Conservation (phyloP, 2,113 vertebrate species). For the Enhydra lutris region DNA sequence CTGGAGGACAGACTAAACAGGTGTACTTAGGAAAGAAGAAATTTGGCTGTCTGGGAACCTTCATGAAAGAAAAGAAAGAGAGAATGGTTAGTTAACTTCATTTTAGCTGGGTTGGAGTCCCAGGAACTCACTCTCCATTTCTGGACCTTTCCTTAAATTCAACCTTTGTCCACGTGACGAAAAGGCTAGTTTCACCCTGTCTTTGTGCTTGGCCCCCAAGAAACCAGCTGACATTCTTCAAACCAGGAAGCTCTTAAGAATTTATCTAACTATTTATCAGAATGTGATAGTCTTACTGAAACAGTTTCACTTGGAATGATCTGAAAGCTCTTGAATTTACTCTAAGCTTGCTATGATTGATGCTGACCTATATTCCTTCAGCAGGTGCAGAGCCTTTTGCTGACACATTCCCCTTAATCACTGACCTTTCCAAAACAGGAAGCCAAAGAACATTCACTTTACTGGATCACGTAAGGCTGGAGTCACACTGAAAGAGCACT, state of each 20-base stretch:
- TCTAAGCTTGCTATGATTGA: background rate
- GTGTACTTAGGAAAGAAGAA: background rate
- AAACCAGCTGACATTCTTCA: background rate
- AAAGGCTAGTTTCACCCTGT: background rate
- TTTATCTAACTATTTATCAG: background rate
- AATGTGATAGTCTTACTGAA: background rate
- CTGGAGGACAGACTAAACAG: background rate
- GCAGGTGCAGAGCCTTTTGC: background rate
- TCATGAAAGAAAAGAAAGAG: background rate
- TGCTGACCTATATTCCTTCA: background rate
- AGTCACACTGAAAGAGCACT: background rate
- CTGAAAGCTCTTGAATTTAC: background rate
- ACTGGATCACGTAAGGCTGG: background rate
- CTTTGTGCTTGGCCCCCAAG: background rate
- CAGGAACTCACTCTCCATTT: background rate
- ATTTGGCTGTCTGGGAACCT: background rate
- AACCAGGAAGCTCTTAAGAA: conserved; percentile 38
- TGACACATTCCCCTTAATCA: background rate
- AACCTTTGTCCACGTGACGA: background rate
- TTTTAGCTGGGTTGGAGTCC: background rate
- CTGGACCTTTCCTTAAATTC: background rate
- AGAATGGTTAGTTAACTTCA: background rate
- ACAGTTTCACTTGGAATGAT: conserved; percentile 60
- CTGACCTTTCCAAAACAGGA: background rate
- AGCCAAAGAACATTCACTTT: background rate